Conservation (phyloP, 35 echinoderm and acorn worm species). For the Apostichopus japonicus region DNA sequence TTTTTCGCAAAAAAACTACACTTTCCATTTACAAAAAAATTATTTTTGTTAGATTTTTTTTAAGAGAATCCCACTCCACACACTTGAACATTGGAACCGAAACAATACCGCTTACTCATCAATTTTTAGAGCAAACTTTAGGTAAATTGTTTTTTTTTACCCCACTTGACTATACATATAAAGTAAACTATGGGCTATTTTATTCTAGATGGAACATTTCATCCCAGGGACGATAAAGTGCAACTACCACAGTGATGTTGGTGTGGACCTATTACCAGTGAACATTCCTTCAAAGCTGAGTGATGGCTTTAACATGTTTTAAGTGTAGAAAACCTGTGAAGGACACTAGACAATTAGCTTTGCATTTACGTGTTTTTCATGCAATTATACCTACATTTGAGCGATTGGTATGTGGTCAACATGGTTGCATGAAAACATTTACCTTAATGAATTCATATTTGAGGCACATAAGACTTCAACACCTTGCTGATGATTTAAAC, state of each 20-base stretch:
- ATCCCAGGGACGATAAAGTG: not conserved
- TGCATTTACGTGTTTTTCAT: slow-evolving; percentile 26
- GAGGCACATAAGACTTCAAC: slow-evolving; percentile 38
- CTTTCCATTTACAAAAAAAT: no score
- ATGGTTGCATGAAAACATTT: slow-evolving; percentile 36
- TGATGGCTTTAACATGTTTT: slow-evolving; percentile 43
- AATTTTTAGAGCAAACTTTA: no score
- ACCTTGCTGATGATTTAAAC: not conserved
- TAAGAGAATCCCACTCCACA: no score
- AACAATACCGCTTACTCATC: no score
- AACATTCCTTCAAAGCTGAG: slow-evolving; percentile 3
- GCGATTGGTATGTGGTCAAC: slow-evolving; percentile 4
- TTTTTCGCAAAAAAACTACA: no score
- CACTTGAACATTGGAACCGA: no score
- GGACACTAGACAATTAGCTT: slow-evolving; percentile 18
- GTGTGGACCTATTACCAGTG: not conserved
- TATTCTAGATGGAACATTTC: not conserved
- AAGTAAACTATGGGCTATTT: no score
- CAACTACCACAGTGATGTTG: not conserved
- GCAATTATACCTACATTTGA: slow-evolving; percentile 20
- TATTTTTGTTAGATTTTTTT: no score
- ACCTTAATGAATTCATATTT: slow-evolving; percentile 35
- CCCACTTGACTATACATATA: no score
- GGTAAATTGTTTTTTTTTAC: no score
- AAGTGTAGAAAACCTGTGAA: slow-evolving; percentile 38